These are phyloP conservation scores for Esperia sulphurella DNA, from an alignment of 2,888 invertebrate genomes.

Conservation along the genomic window DNA sequence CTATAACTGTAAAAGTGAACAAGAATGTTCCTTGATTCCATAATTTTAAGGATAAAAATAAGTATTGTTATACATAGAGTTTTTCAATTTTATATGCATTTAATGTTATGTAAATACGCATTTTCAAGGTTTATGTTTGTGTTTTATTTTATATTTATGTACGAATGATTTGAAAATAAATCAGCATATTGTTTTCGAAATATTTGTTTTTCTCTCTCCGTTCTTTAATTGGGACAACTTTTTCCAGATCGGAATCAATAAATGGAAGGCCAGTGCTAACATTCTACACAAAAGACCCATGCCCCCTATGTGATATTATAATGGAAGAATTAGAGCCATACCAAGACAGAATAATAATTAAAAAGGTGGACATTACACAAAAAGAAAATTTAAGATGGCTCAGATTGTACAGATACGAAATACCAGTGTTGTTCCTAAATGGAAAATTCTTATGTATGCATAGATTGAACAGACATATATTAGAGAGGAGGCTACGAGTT, in stretches of 20 bases:
- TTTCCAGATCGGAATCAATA: slow-evolving; percentile 64
- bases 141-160: slow-evolving; percentile 16
- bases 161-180: slow-evolving; percentile 25
- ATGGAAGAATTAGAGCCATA: slow-evolving; percentile 82
- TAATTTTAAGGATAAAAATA: slow-evolving; percentile 24
- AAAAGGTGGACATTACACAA: slow-evolving; percentile 87
- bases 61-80: slow-evolving; percentile 10
- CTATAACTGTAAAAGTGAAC: slow-evolving; percentile 1
- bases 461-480: slow-evolving; percentile 78
- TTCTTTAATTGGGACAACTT: background rate
- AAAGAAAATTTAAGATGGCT: slow-evolving; percentile 86
- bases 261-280: slow-evolving; percentile 82
- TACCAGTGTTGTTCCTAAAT: slow-evolving; percentile 93
- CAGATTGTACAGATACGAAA: slow-evolving; percentile 88
- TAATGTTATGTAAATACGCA: background rate
- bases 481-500: slow-evolving; percentile 70
- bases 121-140: slow-evolving; percentile 13
- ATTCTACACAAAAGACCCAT: slow-evolving; percentile 90
- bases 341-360: slow-evolving; percentile 80
- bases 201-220: too few relatives aligned
- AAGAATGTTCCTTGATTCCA: slow-evolving; percentile 6
- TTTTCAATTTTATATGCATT: slow-evolving; percentile 10
- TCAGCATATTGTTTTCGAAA: slow-evolving; percentile 24
- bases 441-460: slow-evolving; percentile 90
- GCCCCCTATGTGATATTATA: slow-evolving; percentile 89